Evolutionary conservation across 2,797 vertebrate species (phyloP), one percentile per base, ranked within the genome.

Genomic region (Distichodus sexfasciatus): DNA sequence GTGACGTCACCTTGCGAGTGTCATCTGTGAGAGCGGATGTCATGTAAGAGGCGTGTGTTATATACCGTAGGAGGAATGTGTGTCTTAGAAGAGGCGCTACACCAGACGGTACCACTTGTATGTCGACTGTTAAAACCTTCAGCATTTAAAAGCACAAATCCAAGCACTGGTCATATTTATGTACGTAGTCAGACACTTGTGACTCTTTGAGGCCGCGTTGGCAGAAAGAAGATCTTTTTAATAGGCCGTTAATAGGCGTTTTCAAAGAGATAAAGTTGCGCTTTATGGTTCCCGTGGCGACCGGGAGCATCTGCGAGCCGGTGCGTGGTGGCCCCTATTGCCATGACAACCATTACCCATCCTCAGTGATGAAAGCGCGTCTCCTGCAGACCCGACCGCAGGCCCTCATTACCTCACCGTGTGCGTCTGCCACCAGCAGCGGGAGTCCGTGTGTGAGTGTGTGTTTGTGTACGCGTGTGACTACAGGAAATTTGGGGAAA

Each of bases 321-420:
- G 48, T 79, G 72, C 46, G 36, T 66, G 58, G 69, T 84, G 77
- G 78, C 74, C 76, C 82, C 81, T 73, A 88, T 91, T 81, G 83
- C 90, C 85, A 91, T 90, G 89, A 89, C 87, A 87, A 91, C 91
- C 7, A 82, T 66, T 83, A 87, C 83, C 74, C 78, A 77, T 79
- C 76, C 73, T 79, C 83, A 83, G 76, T 84, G 87, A 80, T 87
- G 84, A 88, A 87, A 89, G 87, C 15, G 24, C 38, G 81, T 85
- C 86, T 89, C 89, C 83, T 82, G 87, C 84, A 82, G 87, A 87
- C 82, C 77, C 41, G 66, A 66, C 71, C 80, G 83, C 81, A 79
- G 66, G 81, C 80, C 79, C 86, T 90, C 87, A 90, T 91, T 92
- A 91, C 84, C 81, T 83, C 85, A 84, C 84, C 83, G 29, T 67